These are phyloP conservation scores for Poicephalus meyeri DNA, from an alignment of 2,113 vertebrate species.

Conservation along the genomic window DNA sequence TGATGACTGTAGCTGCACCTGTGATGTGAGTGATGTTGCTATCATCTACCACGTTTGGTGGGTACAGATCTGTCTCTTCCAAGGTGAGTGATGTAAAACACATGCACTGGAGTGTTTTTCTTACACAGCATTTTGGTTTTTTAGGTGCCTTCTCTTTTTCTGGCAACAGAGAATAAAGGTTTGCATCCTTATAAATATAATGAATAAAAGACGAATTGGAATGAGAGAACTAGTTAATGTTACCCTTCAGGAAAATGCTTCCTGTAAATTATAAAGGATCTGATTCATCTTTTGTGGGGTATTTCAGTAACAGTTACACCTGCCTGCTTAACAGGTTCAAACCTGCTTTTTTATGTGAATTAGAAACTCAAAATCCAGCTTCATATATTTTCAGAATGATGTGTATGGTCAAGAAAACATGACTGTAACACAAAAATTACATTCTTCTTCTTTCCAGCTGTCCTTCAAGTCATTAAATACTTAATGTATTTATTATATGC, in stretches of 20 bases:
- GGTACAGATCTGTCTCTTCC: neutral
- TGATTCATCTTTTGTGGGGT: neutral
- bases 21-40: no score
- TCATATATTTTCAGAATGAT: neutral
- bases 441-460: neutral
- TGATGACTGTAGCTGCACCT: no score
- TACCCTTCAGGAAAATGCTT: neutral
- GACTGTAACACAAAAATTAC: neutral
- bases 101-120: neutral
- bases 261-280: neutral
- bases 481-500: neutral
- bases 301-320: neutral
- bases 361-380: neutral
- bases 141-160: neutral
- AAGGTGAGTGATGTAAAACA: neutral
- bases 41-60: no score
- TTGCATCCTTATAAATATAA: neutral
- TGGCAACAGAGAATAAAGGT: neutral
- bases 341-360: neutral
- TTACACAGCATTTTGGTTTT: neutral
- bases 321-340: neutral
- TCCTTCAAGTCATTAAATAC: neutral
- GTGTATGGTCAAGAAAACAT: neutral
- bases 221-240: neutral
- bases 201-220: neutral